Conservation (phyloP, 2,888 invertebrate genomes). For the Brassicogethes aeneus region DNA sequence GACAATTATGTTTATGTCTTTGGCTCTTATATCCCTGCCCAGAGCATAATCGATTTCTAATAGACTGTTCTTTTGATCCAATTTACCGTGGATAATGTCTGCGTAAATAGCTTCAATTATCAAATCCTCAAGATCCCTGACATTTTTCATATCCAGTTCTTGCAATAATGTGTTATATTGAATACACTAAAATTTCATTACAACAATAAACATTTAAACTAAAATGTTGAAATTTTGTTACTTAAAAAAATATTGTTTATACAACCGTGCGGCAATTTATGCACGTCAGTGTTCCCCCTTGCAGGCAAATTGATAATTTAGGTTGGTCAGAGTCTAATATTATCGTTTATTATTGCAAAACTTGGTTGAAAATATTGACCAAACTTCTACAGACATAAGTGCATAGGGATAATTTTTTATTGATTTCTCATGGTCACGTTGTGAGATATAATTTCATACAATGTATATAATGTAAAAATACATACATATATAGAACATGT, state of each 20-base stretch:
- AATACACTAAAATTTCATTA: constrained; percentile 65
- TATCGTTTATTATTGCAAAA: no score
- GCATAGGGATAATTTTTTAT: no score
- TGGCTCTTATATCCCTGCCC: constrained; percentile 82
- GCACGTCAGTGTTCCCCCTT: no score
- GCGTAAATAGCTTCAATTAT: constrained; percentile 99
- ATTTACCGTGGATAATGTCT: constrained; percentile 89
- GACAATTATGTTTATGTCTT: constrained; percentile 73
- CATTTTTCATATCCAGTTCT: constrained; percentile 84
- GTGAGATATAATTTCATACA: no score
- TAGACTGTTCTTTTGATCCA: constrained; percentile 90
- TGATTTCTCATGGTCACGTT: no score
- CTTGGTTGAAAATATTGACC: no score
- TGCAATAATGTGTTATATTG: constrained; percentile 77
- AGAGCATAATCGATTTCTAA: constrained; percentile 91
- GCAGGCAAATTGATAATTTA: no score
- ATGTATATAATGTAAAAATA: no score
- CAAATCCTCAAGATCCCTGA: constrained; percentile 89
- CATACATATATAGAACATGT: no score
- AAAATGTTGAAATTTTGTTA: constrained; percentile 7
- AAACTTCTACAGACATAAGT: no score
- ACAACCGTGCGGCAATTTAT: no score
- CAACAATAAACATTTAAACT: constrained; percentile 1
- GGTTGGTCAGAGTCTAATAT: no score
- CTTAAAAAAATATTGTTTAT: background rate